Percentiles rank a stretch among this genome's conserved stretches.
Conservation (phyloP, 2,113 vertebrate genomes). For the Dipodomys spectabilis region DNA sequence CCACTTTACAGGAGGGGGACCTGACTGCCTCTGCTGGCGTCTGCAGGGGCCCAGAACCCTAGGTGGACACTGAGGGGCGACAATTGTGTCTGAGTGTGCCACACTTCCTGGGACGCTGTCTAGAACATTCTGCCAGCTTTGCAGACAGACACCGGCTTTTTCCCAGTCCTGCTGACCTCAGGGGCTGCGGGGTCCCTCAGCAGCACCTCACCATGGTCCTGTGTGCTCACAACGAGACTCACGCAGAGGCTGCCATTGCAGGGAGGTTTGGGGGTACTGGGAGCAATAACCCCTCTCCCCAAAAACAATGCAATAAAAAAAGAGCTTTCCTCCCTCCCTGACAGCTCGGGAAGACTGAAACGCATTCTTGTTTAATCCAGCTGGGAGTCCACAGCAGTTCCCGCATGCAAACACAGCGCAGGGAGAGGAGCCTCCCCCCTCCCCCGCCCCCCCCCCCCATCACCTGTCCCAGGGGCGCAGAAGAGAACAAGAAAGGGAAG, state of each 20-base stretch:
- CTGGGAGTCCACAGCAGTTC: fast-evolving
- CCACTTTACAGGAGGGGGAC: no score
- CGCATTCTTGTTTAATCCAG: fast-evolving
- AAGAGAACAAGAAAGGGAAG: neutral
- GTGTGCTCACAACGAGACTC: neutral
- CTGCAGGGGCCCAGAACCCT: neutral
- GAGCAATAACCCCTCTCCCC: no score
- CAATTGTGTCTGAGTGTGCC: neutral
- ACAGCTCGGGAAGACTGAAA: fast-evolving
- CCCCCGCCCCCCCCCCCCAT: fast-evolving
- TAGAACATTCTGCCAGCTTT: neutral
- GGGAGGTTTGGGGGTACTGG: neutral
- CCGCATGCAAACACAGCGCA: no score
- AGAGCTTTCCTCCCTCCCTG: neutral
- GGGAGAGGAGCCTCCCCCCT: neutral
- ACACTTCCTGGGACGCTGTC: no score
- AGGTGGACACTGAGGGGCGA: no score
- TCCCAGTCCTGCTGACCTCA: fast-evolving
- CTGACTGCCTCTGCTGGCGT: neutral
- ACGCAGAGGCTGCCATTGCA: fast-evolving
- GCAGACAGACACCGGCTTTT: fast-evolving
- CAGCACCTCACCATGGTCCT: neutral
- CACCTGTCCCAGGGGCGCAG: fast-evolving
- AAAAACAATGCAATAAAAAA: no score
- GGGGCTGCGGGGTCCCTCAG: neutral